Conservation (phyloP, 2,888 invertebrate genomes). For the Caenorhabditis wallacei region DNA sequence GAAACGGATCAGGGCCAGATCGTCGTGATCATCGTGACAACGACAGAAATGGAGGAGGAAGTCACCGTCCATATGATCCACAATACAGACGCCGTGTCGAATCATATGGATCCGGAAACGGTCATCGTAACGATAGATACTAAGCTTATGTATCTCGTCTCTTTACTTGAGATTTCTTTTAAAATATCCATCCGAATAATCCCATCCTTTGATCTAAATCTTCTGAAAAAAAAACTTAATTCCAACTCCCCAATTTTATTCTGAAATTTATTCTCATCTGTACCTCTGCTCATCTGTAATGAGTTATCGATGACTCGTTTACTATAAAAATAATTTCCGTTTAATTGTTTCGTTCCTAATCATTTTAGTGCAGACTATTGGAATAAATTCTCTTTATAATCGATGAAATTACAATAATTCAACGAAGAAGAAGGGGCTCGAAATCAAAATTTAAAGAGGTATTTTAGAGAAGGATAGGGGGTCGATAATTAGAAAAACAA, state of each 20-base stretch:
- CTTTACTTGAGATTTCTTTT: not conserved
- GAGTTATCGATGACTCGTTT: not conserved
- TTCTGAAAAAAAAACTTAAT: slow-evolving; percentile 8
- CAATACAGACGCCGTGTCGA: slow-evolving; percentile 55
- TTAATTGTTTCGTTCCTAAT: not conserved
- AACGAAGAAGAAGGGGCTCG: not conserved
- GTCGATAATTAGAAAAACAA: slow-evolving; percentile 19
- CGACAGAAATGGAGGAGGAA: slow-evolving; percentile 26
- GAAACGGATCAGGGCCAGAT: slow-evolving; percentile 24
- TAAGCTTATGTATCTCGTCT: not conserved
- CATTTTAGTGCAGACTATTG: not conserved
- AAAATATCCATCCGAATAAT: not conserved
- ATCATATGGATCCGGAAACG: slow-evolving; percentile 47
- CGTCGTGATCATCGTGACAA: slow-evolving; percentile 28
- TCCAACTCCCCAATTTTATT: not conserved
- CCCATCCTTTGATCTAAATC: not conserved
- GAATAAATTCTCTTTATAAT: slow-evolving; percentile 6
- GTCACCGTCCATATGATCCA: slow-evolving; percentile 60
- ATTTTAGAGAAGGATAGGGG: slow-evolving; percentile 20
- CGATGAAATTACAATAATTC: slow-evolving; percentile 1
- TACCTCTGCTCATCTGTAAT: not conserved
- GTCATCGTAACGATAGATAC: slow-evolving; percentile 36
- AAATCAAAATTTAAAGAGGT: slow-evolving; percentile 36
- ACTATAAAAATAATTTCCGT: not conserved
- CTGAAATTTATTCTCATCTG: not conserved